These are phyloP conservation scores for Diaphora mendica DNA, from an alignment of 2,888 invertebrate species.

Conservation along the genomic window DNA sequence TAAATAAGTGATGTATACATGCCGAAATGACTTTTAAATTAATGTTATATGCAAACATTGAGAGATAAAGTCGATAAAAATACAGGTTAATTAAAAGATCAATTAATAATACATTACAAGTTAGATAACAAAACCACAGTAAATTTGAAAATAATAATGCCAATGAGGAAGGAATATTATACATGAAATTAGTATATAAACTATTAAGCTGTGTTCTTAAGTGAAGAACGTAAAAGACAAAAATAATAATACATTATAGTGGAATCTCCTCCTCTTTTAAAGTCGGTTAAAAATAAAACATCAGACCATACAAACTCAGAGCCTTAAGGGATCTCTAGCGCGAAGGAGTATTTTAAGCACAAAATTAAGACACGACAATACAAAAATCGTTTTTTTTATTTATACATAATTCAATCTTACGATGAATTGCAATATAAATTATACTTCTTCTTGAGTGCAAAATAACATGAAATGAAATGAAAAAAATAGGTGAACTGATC, in stretches of 20 bases:
- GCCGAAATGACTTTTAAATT: slow-evolving; percentile 7
- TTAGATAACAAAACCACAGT: not conserved
- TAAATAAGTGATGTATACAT: not conserved
- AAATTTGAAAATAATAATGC: not conserved
- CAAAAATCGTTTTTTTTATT: no score
- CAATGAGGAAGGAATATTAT: not conserved
- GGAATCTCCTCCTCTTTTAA: no score
- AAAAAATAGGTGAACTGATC: no score
- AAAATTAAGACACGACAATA: not conserved
- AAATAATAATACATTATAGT: no score
- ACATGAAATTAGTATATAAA: not conserved
- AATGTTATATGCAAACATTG: not conserved
- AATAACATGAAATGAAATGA: no score
- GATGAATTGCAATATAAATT: no score
- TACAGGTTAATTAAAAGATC: not conserved
- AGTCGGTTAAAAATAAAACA: no score
- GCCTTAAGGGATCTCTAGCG: not conserved
- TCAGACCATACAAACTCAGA: not conserved
- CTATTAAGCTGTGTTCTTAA: no score
- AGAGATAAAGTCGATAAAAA: slow-evolving; percentile 3
- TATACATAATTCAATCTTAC: no score
- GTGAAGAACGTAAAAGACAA: no score
- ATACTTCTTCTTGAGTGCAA: no score
- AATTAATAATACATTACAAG: not conserved
- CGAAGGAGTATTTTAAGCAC: not conserved